phyloP scores from a whole-genome alignment of 1,140 invertebrate genomes.

The Nasonia giraulti region DNA sequence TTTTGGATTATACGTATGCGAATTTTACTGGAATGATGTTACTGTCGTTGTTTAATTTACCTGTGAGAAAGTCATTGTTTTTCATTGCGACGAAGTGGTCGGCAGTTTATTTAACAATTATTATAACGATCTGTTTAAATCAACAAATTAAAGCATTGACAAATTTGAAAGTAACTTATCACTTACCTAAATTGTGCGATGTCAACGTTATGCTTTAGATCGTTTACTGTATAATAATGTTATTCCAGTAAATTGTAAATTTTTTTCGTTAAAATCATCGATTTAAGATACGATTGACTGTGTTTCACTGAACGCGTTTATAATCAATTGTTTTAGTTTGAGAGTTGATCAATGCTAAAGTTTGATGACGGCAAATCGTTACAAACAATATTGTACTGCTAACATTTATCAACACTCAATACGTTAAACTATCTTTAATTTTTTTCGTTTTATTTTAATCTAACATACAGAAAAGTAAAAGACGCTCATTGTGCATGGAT shows the following conservation, averaged over 20 bases:
- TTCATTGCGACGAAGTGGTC: too few relatives aligned
- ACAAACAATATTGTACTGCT: slow-evolving; percentile 20
- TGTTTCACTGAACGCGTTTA: slow-evolving; percentile 12
- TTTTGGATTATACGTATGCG: not conserved
- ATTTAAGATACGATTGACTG: not conserved
- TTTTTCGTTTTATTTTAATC: slow-evolving; percentile 13
- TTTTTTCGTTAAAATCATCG: not conserved
- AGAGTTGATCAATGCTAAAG: slow-evolving; percentile 35
- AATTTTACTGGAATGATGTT: not conserved
- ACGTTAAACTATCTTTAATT: slow-evolving; percentile 2
- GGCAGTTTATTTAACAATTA: too few relatives aligned
- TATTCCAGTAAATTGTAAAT: not conserved
- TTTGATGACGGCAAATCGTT: slow-evolving; percentile 22
- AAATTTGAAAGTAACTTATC: not conserved
- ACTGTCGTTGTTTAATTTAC: not conserved
- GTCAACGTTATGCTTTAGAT: too few relatives aligned
- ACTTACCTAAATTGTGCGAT: too few relatives aligned
- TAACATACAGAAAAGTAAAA: slow-evolving; percentile 19
- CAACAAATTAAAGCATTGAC: too few relatives aligned
- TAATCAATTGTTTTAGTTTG: slow-evolving; percentile 28
- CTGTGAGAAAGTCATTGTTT: not conserved
- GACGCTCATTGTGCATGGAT: slow-evolving; percentile 37
- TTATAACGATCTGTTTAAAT: too few relatives aligned
- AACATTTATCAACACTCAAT: slow-evolving; percentile 41
- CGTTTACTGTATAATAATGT: not conserved